Conservation (phyloP, 2,113 vertebrate genomes). For the Saccopteryx leptura region DNA sequence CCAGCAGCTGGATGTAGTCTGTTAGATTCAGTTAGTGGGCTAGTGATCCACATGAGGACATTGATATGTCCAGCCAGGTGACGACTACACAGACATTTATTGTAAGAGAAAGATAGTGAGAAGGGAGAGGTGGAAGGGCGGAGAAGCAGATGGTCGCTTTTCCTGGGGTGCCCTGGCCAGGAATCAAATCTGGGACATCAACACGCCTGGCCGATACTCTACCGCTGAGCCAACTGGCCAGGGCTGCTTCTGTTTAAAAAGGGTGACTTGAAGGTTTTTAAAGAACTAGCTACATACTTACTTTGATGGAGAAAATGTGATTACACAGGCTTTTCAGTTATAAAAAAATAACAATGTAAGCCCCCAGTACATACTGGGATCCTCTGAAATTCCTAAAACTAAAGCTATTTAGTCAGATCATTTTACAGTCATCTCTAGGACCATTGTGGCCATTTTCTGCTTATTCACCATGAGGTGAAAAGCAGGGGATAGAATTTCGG, state of each 20-base stretch:
- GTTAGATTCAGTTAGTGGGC: not conserved
- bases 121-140: too few relatives aligned
- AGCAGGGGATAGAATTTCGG: not conserved
- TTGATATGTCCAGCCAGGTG: not conserved
- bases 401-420: conserved; percentile 19
- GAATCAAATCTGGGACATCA: too few relatives aligned
- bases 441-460: conserved; percentile 2
- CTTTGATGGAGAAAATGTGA: conserved; percentile 40
- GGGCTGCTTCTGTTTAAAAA: not conserved
- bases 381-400: conserved; percentile 47
- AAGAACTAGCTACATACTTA: conserved; percentile 1
- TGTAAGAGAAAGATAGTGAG: too few relatives aligned
- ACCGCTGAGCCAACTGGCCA: too few relatives aligned
- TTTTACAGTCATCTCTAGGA: conserved; percentile 13
- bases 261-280: not conserved
- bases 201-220: too few relatives aligned
- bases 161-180: too few relatives aligned
- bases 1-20: not conserved
- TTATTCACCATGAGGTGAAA: conserved; percentile 34
- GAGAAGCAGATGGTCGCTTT: too few relatives aligned
- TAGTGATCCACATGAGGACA: not conserved
- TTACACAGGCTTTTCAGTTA: not conserved
- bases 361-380: not conserved
- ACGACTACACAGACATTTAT: rapidly evolving
- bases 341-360: conserved; percentile 26